phyloP scores from a whole-genome alignment of 2,113 vertebrate genomes.

The Gasterosteus aculeatus region DNA sequence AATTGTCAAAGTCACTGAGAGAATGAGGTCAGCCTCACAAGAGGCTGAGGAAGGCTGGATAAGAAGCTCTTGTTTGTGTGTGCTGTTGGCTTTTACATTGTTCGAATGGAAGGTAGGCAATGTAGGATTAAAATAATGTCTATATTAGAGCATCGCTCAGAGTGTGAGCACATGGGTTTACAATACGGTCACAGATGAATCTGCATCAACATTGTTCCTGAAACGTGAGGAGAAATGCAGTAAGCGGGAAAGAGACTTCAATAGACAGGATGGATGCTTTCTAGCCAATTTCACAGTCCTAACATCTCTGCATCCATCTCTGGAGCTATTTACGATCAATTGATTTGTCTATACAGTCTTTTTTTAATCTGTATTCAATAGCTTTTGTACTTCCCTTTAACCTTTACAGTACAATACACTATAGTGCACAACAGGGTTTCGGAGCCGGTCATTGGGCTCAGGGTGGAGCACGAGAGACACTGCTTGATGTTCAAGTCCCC shows the following conservation, averaged over 20 bases:
- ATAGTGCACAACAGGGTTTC: conserved; percentile 95
- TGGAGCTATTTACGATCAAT: conserved; percentile 72
- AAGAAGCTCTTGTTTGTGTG: conserved; percentile 35
- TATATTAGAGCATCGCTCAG: conserved; percentile 28
- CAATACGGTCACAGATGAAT: conserved; percentile 87
- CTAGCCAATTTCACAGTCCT: conserved; percentile 85
- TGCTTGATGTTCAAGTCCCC: conserved; percentile 83
- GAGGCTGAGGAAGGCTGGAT: conserved; percentile 49
- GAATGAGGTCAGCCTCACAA: conserved; percentile 15
- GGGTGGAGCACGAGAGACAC: conserved; percentile 81
- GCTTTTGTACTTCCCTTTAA: conserved; percentile 95
- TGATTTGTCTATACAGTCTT: conserved; percentile 80
- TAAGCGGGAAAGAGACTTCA: conserved; percentile 36
- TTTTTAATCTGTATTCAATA: conserved; percentile 67
- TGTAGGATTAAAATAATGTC: conserved; percentile 3
- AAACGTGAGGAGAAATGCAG: conserved; percentile 54
- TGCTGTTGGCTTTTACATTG: conserved; percentile 22
- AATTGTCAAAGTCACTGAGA: conserved; percentile 29
- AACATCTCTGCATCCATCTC: conserved; percentile 83
- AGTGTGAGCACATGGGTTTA: conserved; percentile 77
- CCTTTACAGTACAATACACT: conserved; percentile 98
- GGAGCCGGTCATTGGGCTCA: conserved; percentile 85
- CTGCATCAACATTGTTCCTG: conserved; percentile 79
- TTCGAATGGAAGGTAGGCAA: conserved; percentile 19
- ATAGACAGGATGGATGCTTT: conserved; percentile 82